Evolutionary conservation across 1,140 invertebrate species (phyloP).

Genomic region (Drosophila arizonae): DNA sequence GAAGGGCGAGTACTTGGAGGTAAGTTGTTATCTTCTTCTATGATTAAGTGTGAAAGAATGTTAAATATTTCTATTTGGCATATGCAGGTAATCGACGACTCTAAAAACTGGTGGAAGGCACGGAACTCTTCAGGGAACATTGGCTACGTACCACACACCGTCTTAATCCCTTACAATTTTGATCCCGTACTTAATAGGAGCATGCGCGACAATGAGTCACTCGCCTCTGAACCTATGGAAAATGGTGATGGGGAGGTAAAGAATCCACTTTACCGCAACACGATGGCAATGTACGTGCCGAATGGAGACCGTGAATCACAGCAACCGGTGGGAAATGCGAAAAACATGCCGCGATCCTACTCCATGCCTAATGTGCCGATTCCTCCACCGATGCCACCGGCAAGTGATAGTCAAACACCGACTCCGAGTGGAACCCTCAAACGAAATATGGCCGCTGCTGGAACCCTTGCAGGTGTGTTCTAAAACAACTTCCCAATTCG

Average conservation of each 20-base stretch:
- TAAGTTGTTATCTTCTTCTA: not conserved
- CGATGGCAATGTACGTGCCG: constrained; percentile 58
- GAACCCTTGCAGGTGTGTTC: constrained; percentile 59
- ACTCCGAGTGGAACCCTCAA: constrained; percentile 67
- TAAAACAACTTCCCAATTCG: not conserved
- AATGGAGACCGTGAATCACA: constrained; percentile 54
- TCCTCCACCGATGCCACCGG: constrained; percentile 76
- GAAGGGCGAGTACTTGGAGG: constrained; percentile 97
- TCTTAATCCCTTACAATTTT: constrained; percentile 88
- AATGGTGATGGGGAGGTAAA: constrained; percentile 51
- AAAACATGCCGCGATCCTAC: constrained; percentile 65
- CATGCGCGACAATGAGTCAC: constrained; percentile 66
- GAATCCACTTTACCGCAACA: constrained; percentile 65
- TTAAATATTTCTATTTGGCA: not conserved
- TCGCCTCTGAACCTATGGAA: constrained; percentile 48
- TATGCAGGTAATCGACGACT: constrained; percentile 93
- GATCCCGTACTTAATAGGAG: constrained; percentile 46
- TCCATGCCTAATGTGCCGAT: constrained; percentile 77
- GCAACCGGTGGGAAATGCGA: constrained; percentile 35
- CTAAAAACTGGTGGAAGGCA: constrained; percentile 99
- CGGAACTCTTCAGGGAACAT: constrained; percentile 92
- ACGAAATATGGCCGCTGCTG: constrained; percentile 61
- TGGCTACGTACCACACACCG: constrained; percentile 98
- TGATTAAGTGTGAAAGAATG: not conserved
- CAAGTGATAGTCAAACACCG: constrained; percentile 70